Conservation (phyloP, 2,797 vertebrate species). For the Arremon brunneinucha region DNA sequence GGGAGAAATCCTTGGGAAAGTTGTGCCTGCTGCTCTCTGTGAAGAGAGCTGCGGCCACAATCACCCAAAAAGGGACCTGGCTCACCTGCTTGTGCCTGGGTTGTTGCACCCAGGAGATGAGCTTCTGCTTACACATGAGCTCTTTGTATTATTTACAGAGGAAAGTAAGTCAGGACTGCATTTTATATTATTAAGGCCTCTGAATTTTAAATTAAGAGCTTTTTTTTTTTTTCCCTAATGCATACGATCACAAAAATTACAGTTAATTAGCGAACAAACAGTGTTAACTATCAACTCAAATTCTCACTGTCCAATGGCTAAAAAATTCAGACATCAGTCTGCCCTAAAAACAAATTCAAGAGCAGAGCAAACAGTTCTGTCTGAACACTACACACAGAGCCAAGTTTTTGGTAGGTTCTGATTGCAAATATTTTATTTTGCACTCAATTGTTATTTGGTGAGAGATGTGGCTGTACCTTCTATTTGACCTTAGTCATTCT, state of each 20-base stretch:
- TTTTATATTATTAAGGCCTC: background rate
- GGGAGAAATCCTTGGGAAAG: background rate
- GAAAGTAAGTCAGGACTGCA: background rate
- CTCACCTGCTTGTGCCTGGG: background rate
- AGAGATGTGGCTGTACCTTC: slow-evolving; percentile 28
- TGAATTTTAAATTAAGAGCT: background rate
- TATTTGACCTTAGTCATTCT: slow-evolving; percentile 48
- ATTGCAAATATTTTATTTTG: slow-evolving; percentile 35
- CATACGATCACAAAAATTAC: background rate
- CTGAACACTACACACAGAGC: background rate
- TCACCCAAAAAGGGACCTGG: background rate
- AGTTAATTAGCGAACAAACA: background rate
- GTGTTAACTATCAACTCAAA: background rate
- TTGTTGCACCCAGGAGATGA: background rate
- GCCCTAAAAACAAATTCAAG: background rate
- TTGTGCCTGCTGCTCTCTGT: background rate
- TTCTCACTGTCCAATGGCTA: background rate
- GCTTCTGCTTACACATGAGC: accelerated
- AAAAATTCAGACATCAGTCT: background rate
- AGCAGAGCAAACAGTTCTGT: background rate
- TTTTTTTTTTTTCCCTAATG: background rate
- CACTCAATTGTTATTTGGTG: slow-evolving; percentile 13
- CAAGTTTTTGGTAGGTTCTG: background rate
- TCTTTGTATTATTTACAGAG: background rate
- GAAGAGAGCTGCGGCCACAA: background rate